Conservation (phyloP, 2,888 invertebrate genomes). For the Peribatodes rhomboidaria region DNA sequence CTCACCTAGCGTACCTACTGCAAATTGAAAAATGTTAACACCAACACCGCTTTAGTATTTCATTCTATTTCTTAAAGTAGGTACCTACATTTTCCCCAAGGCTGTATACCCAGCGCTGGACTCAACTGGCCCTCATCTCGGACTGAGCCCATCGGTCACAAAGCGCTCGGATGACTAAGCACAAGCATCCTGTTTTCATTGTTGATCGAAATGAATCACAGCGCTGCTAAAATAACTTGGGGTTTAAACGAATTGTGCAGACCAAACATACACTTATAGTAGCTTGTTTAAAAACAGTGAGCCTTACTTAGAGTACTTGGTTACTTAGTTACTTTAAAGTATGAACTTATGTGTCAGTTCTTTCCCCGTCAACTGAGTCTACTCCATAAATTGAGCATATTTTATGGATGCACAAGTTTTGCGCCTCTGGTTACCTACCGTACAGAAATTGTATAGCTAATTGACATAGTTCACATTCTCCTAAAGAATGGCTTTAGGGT, state of each 20-base stretch:
- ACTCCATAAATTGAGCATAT: neutral
- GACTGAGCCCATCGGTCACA: neutral
- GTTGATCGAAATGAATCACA: constrained; percentile 59
- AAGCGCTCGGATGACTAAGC: constrained; percentile 57
- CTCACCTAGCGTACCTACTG: too few species aligned
- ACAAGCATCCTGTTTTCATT: constrained; percentile 69
- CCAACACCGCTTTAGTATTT: too few species aligned
- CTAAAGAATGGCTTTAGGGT: too few species aligned
- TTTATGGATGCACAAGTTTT: neutral
- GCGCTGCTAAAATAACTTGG: constrained; percentile 40
- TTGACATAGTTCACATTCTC: too few species aligned
- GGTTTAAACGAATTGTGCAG: constrained; percentile 33
- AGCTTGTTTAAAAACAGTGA: constrained; percentile 39
- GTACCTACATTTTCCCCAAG: neutral
- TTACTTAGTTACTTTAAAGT: neutral
- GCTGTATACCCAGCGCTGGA: neutral
- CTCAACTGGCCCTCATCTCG: neutral
- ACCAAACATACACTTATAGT: constrained; percentile 21
- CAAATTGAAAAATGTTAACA: too few species aligned
- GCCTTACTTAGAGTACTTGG: neutral
- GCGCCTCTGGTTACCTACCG: too few species aligned
- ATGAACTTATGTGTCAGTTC: neutral
- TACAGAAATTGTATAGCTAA: too few species aligned
- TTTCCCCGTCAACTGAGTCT: neutral
- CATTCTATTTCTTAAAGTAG: too few species aligned